Conservation (phyloP, 2,888 invertebrate genomes). For the Onthophagus sagittarius region DNA sequence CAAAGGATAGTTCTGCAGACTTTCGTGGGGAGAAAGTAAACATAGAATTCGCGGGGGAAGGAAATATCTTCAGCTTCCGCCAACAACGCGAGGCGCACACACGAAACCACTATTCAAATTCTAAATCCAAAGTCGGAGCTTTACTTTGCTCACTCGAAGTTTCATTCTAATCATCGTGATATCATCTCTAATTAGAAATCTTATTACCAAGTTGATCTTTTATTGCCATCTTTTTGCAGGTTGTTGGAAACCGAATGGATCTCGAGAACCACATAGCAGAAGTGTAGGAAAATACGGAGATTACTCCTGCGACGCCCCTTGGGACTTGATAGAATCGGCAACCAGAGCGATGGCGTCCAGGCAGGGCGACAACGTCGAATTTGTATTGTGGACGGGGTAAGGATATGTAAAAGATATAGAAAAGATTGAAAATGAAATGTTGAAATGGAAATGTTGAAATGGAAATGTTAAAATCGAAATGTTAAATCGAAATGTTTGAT, state of each 20-base stretch:
- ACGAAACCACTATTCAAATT: background rate
- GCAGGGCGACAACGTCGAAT: slow-evolving; percentile 84
- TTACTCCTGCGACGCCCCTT: slow-evolving; percentile 85
- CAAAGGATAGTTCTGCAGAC: background rate
- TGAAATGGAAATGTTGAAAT: background rate
- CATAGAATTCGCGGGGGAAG: background rate
- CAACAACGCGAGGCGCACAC: background rate
- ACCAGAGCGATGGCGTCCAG: slow-evolving; percentile 81
- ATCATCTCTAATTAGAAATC: background rate
- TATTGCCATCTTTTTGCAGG: slow-evolving; percentile 32
- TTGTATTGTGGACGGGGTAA: slow-evolving; percentile 93
- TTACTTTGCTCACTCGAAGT: background rate
- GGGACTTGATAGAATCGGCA: slow-evolving; percentile 84
- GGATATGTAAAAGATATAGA: slow-evolving; percentile 36
- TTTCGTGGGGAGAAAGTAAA: background rate
- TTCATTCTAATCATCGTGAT: background rate
- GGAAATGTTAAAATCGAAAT: background rate
- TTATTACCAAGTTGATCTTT: no score
- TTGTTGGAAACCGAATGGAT: slow-evolving; percentile 41
- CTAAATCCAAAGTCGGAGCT: background rate
- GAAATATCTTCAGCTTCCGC: background rate
- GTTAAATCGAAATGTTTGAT: background rate
- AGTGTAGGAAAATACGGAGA: slow-evolving; percentile 71
- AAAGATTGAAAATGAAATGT: background rate
- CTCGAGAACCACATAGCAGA: slow-evolving; percentile 42